Evolutionary conservation across 2,113 vertebrate species (phyloP).

Genomic region (Cepphus grylle): DNA sequence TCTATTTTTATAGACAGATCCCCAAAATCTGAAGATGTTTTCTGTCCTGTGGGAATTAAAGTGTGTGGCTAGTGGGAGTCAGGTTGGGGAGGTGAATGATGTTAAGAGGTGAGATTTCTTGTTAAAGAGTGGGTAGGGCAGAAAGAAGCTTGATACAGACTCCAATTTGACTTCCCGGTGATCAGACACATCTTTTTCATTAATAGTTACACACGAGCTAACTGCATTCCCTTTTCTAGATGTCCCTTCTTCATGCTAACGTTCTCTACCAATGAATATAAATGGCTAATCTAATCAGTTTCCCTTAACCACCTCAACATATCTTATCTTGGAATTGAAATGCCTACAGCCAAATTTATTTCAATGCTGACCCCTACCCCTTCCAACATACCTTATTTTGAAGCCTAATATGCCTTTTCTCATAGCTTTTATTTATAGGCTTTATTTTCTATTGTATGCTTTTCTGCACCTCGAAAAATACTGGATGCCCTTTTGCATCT

Average conservation of each 20-base stretch:
- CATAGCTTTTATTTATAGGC: conserved; percentile 37
- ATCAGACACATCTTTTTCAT: conserved; percentile 17
- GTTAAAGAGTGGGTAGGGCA: not conserved
- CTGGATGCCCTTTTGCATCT: not conserved
- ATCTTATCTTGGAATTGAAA: conserved; percentile 61
- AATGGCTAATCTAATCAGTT: conserved; percentile 62
- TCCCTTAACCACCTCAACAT: conserved; percentile 51
- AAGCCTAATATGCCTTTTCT: conserved; percentile 34
- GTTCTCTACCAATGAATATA: conserved; percentile 49
- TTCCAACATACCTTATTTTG: conserved; percentile 50
- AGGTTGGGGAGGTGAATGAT: not conserved
- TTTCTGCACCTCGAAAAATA: not conserved
- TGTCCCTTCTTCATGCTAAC: conserved; percentile 13
- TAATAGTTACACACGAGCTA: not conserved
- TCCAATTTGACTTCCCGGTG: not conserved
- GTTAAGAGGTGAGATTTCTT: not conserved
- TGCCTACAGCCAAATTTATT: conserved; percentile 63
- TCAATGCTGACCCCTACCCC: conserved; percentile 18
- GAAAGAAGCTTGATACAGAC: not conserved
- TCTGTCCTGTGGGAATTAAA: not conserved
- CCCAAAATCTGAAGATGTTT: not conserved
- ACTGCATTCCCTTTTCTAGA: conserved; percentile 24
- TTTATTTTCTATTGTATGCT: conserved; percentile 3
- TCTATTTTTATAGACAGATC: not conserved
- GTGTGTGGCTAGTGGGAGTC: not conserved